Base-by-base conservation (phyloP, 2,888 invertebrate genomes). In the Ecliptopera silaceata region DNA sequence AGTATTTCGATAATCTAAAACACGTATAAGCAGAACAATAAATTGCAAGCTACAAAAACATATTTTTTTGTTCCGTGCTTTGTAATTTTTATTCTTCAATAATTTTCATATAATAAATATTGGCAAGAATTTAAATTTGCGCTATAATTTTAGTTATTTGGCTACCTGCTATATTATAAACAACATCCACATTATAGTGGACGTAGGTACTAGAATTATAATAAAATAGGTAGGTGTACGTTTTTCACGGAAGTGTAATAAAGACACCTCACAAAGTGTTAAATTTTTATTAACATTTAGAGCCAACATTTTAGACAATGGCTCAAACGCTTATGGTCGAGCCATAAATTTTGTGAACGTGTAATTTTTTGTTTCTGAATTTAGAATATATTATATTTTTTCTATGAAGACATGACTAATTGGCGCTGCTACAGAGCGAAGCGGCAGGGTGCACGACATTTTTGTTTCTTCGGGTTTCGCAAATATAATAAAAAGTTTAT, bases 401-500 rank as follows among this genome's bases (percentile, higher is more conserved):
- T 84, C 84, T 84, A 72, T 69, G 15, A 61, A 64, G 70, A 80
- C 84, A 83, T 85, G 86, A 89, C 89, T 87, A 90, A 90, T 90
- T 88, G 86, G 81, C 68, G 71, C 71, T 77, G 75, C 78, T 75
- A 72, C 68, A 76, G 74, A 72, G 67, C 68, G 62, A 69, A 80
- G 68, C 88, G 75, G 75, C 86, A 80, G 89, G 89, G 88, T 78
- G 86, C 80, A 75, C 61, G 67, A 69, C 66, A 66, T 74, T 75
- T 84, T 84, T 82, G 85, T 88, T 83, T 82, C 26, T 44, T 72
- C 54, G 67, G 74, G 78, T 84, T 76, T 89, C 80, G 90, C 91
- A 88, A 89, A 91, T 88, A 90, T 90, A 83, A 89, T 88, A 89
- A 90, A 87, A 86, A 85, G 72, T 88, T 89, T 90, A 89, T 86